Percentiles rank a stretch among this genome's conserved stretches.
Evolutionary conservation across 2,888 invertebrate species (phyloP).

Genomic region (Chirona hameri): DNA sequence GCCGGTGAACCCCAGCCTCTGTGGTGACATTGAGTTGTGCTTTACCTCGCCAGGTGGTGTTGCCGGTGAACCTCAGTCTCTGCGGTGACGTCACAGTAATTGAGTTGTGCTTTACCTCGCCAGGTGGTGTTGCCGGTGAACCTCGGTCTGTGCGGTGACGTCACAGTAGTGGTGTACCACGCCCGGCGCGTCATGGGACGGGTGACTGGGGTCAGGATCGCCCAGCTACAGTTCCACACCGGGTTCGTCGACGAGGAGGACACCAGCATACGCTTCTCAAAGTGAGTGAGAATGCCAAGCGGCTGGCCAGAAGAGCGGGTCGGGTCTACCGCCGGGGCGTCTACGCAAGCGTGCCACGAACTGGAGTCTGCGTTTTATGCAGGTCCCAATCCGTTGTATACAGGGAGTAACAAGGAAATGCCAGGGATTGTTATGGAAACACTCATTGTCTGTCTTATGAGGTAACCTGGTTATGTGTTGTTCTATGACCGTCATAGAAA

Average conservation of each 20-base stretch:
- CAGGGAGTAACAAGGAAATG: too few species aligned
- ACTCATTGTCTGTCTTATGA: too few species aligned
- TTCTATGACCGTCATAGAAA: too few species aligned
- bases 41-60: too few species aligned
- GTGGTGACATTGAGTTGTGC: background rate
- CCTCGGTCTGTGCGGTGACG: conserved; percentile 77
- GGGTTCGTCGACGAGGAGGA: conserved; percentile 75
- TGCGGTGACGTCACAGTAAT: conserved; percentile 76
- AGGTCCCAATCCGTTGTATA: too few species aligned
- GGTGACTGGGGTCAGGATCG: conserved; percentile 78
- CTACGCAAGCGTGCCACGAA: too few species aligned
- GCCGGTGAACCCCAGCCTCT: background rate
- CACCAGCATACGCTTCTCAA: conserved; percentile 68
- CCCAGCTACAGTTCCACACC: conserved; percentile 83
- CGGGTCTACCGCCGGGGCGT: too few species aligned
- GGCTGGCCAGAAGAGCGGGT: too few species aligned
- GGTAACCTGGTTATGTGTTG: too few species aligned
- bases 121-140: conserved; percentile 65
- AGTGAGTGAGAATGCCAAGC: conserved; percentile 47
- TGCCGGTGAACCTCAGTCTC: conserved; percentile 73
- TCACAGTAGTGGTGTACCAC: conserved; percentile 74
- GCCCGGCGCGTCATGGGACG: conserved; percentile 79
- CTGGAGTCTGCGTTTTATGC: too few species aligned
- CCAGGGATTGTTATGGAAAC: too few species aligned
- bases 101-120: background rate